phyloP scores from a whole-genome alignment of 2,113 vertebrate genomes.

The Hyperopisus bebe region DNA sequence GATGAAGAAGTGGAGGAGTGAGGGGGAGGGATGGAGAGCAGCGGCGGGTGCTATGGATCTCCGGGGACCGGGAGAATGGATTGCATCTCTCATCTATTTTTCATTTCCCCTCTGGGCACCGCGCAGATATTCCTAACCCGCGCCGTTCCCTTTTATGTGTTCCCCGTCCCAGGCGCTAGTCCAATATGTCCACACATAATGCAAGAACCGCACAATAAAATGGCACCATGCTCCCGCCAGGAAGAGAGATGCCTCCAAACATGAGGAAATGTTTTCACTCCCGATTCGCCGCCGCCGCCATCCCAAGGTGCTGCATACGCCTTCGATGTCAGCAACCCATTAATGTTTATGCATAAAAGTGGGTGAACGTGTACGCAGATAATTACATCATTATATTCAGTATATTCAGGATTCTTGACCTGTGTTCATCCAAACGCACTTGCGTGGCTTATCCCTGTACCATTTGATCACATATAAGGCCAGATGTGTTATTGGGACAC shows the following conservation, averaged over 20 bases:
- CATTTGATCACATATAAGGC: background rate
- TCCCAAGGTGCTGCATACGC: background rate
- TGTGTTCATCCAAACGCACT: background rate
- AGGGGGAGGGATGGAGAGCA: slow-evolving; percentile 9
- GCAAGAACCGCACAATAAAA: background rate
- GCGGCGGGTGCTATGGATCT: background rate
- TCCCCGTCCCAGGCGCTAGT: background rate
- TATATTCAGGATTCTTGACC: background rate
- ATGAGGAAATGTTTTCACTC: background rate
- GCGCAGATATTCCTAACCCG: slow-evolving; percentile 3
- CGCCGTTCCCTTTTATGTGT: slow-evolving; percentile 13
- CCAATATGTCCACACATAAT: slow-evolving; percentile 11
- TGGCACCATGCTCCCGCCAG: background rate
- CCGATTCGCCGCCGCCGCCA: background rate
- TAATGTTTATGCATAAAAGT: background rate
- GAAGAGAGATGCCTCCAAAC: background rate
- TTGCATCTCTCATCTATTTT: slow-evolving; percentile 26
- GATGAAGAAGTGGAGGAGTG: background rate
- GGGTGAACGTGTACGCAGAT: background rate
- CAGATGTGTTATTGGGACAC: background rate
- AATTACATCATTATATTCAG: background rate
- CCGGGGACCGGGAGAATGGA: slow-evolving; percentile 16
- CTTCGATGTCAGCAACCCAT: background rate
- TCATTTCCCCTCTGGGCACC: slow-evolving; percentile 14
- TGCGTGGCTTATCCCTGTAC: background rate